Conservation (phyloP, 2,888 invertebrate genomes). For the Dastarcus helophoroides region DNA sequence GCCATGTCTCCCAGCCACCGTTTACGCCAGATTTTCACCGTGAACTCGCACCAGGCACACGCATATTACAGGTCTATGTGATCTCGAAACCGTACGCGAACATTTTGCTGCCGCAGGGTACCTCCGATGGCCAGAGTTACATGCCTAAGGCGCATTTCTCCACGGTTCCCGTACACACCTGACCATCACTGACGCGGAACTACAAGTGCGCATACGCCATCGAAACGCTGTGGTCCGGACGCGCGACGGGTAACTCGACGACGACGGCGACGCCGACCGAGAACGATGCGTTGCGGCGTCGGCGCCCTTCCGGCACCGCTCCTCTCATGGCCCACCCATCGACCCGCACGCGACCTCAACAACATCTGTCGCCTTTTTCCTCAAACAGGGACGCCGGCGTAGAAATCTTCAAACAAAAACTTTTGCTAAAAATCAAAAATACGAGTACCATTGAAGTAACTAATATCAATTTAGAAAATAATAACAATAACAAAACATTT, state of each 20-base stretch:
- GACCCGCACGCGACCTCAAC: too few relatives aligned
- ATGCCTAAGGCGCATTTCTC: slow-evolving; percentile 37
- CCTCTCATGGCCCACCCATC: too few relatives aligned
- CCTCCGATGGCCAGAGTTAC: slow-evolving; percentile 32
- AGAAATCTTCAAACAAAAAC: too few relatives aligned
- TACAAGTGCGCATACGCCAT: slow-evolving; percentile 27
- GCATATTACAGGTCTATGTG: slow-evolving; percentile 46
- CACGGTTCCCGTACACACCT: slow-evolving; percentile 30
- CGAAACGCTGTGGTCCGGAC: slow-evolving; percentile 19
- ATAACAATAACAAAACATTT: too few relatives aligned
- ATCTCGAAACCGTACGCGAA: slow-evolving; percentile 48
- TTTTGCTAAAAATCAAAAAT: too few relatives aligned
- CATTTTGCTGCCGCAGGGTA: slow-evolving; percentile 40
- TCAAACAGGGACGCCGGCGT: too few relatives aligned
- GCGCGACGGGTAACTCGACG: slow-evolving; percentile 26
- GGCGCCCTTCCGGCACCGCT: too few relatives aligned
- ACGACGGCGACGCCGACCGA: slow-evolving; percentile 8
- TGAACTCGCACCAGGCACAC: slow-evolving; percentile 38
- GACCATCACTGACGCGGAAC: slow-evolving; percentile 33
- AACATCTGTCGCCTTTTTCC: too few relatives aligned
- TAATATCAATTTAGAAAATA: too few relatives aligned
- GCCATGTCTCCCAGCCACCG: slow-evolving; percentile 48
- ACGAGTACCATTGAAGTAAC: too few relatives aligned
- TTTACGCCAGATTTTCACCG: slow-evolving; percentile 52
- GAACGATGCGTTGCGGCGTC: not conserved